These are phyloP conservation scores for Pomatostomus ruficeps DNA, from an alignment of 2,113 vertebrate species.

Conservation along the genomic window DNA sequence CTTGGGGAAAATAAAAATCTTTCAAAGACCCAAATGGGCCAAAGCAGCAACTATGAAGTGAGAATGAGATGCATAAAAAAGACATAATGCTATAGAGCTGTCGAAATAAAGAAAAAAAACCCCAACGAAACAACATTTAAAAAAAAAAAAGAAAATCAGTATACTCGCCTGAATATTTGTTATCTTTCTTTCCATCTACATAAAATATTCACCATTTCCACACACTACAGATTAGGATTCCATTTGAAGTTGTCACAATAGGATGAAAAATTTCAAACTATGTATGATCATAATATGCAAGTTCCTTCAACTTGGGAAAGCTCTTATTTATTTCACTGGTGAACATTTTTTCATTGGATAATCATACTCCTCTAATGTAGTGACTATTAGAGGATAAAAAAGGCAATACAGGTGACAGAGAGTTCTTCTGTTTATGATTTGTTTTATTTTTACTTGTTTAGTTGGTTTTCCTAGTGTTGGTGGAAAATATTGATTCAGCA, in stretches of 20 bases:
- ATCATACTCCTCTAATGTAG: not conserved
- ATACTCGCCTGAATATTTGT: not conserved
- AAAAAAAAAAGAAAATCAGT: not conserved
- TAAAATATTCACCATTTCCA: not conserved
- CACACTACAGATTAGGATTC: not conserved
- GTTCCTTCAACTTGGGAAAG: not conserved
- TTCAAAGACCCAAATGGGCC: not conserved
- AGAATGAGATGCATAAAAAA: not conserved
- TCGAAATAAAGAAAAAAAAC: not conserved
- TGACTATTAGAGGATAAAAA: not conserved
- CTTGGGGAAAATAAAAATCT: not conserved
- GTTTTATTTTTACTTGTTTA: not conserved
- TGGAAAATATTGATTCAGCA: not conserved
- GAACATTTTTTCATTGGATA: not conserved
- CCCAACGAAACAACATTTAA: accelerated
- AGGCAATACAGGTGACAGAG: accelerated
- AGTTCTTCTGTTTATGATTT: not conserved
- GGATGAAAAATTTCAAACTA: not conserved
- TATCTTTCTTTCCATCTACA: not conserved
- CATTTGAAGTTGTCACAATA: not conserved
- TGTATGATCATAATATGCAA: not conserved
- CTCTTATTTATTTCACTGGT: not conserved
- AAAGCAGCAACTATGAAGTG: not conserved
- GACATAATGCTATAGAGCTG: not conserved
- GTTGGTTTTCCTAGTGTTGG: not conserved